phyloP scores from a whole-genome alignment of 1,140 invertebrate genomes.

The Trachelipus rathkii region DNA sequence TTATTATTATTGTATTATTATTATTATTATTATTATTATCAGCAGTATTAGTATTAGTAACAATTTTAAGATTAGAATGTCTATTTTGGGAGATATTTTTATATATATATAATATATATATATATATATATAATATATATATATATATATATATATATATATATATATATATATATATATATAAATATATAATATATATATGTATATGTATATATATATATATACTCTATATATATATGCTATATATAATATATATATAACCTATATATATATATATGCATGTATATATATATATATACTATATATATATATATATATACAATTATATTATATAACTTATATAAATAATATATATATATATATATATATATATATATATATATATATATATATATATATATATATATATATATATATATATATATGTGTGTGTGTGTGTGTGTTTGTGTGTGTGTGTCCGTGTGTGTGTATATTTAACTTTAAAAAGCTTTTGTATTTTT shows the following conservation, averaged over 20 bases:
- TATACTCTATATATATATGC: neutral
- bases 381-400: conserved; percentile 11
- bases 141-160: conserved; percentile 5
- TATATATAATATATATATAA: too few species aligned
- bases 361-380: conserved; percentile 9
- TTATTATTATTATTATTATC: too few species aligned
- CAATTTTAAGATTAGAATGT: too few species aligned
- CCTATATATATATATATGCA: too few species aligned
- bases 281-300: too few species aligned
- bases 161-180: conserved; percentile 11
- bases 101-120: neutral
- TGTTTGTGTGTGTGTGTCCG: too few species aligned
- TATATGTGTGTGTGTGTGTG: neutral
- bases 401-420: conserved; percentile 3
- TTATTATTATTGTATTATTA: too few species aligned
- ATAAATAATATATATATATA: conserved; percentile 10
- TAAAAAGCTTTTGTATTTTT: too few species aligned
- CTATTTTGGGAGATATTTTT: too few species aligned
- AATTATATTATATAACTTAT: neutral
- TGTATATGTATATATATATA: conserved; percentile 8
- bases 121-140: neutral
- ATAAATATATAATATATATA: neutral
- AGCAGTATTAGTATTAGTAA: too few species aligned
- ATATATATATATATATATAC: too few species aligned
- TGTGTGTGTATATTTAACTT: too few species aligned